phyloP scores from a whole-genome alignment of 2,113 vertebrate species.

The Dipodomys stephensi region DNA sequence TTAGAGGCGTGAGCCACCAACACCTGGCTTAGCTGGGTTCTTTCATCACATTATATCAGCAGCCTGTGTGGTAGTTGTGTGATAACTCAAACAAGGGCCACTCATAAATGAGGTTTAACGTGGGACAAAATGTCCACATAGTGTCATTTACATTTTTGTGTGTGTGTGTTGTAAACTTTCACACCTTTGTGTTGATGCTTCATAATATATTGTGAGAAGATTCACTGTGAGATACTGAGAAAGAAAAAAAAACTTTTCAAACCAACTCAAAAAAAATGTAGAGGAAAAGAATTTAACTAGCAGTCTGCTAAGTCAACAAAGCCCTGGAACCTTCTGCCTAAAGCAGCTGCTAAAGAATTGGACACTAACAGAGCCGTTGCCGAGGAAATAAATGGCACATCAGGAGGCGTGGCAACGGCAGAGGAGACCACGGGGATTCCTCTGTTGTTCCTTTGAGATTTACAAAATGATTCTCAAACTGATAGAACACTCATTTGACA shows the following conservation, averaged over 20 bases:
- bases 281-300: slow-evolving; percentile 21
- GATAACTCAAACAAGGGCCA: background rate
- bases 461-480: slow-evolving; percentile 44
- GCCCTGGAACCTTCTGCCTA: slow-evolving; percentile 42
- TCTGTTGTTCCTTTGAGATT: slow-evolving; percentile 1
- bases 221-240: background rate
- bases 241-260: background rate
- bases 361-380: slow-evolving; percentile 40
- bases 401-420: background rate
- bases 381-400: slow-evolving; percentile 20
- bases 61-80: background rate
- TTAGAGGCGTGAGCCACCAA: background rate
- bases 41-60: background rate
- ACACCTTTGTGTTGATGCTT: slow-evolving; percentile 8
- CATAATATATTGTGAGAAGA: background rate
- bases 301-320: background rate
- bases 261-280: slow-evolving; percentile 39
- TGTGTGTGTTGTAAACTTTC: background rate
- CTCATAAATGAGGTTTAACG: background rate
- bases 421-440: background rate
- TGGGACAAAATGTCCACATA: background rate
- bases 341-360: slow-evolving; percentile 42
- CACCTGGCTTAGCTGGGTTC: too few species aligned
- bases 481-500: background rate
- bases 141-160: background rate